These are phyloP conservation scores for Austrofundulus limnaeus DNA, from an alignment of 2,113 vertebrate species.

Conservation along the genomic window DNA sequence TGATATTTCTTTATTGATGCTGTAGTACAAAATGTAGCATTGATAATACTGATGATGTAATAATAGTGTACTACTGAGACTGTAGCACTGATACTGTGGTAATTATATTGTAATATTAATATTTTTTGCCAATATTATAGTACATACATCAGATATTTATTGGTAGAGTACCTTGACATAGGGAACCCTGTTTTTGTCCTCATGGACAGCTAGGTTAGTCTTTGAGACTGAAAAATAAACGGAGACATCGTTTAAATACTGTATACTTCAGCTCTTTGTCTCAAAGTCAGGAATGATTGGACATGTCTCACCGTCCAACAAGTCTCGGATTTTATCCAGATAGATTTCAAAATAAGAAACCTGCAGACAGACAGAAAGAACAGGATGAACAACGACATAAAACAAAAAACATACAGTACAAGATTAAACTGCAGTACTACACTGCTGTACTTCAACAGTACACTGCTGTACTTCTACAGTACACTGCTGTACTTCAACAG, in stretches of 20 bases:
- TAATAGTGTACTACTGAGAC: neutral
- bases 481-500: too few species aligned
- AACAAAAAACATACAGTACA: neutral
- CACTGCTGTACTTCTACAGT: too few species aligned
- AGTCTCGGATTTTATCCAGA: constrained; percentile 96
- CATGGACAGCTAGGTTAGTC: constrained; percentile 91
- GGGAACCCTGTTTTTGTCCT: constrained; percentile 93
- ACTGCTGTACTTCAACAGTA: too few species aligned
- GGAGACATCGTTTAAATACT: neutral
- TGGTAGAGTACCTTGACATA: constrained; percentile 85
- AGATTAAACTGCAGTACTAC: too few species aligned
- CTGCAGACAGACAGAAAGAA: constrained; percentile 73
- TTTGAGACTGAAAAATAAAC: constrained; percentile 84
- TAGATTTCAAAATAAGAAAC: constrained; percentile 99
- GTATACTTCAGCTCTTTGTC: neutral
- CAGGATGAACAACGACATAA: neutral
- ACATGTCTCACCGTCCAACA: constrained; percentile 81
- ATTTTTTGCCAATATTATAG: neutral
- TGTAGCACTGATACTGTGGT: neutral
- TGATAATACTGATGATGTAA: neutral
- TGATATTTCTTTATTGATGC: neutral
- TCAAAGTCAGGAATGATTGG: neutral
- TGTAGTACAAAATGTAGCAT: too few species aligned
- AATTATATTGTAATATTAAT: neutral
- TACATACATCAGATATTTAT: neutral